Evolutionary conservation across 2,113 vertebrate species (phyloP), one percentile per base, ranked within the genome.

Genomic region (Pteropus alecto): DNA sequence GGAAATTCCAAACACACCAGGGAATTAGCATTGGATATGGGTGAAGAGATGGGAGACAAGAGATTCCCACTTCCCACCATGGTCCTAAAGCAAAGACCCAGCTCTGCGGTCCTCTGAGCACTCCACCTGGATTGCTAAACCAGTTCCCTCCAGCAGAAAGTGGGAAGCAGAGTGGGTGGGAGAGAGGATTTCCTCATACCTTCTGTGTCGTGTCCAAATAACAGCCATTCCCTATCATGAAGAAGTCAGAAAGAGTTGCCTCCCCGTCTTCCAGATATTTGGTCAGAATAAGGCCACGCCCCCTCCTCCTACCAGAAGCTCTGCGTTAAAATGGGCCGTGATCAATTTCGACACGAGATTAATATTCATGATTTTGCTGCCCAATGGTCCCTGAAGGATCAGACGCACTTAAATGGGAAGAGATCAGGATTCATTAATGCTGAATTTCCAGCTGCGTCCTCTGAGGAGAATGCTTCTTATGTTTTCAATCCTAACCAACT

Each of bases 381-480:
- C 77, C 96, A 87, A 16, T 77, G 93, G 94, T 90, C 95, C 95
- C 89, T 95, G 85, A 95, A 97, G 95, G 71, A 94, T 71, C 67
- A 78, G 85, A 81, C 68, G 48, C 61, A 54, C 95, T 94, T 90
- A 94, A 91, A 95, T 93, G 85, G 77, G 71, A 79, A 91, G 68
- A 94, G 38, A 97, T 73, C 81, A 89, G 86, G 92, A 85, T 78
- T 93, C 93, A 86, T 97, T 96, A 94, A 89, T 0, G 51, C 61
- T 33, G 63, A 91, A 93, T 91, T 94, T 96, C 96, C 96, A 97
- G 94, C 97, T 94, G 94, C 8, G 78, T 63, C 96, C 94, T 94
- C 87, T 35, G 35, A 94, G 38, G 30, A 87, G 16, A 63, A 51
- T 21, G 61, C 51, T 77, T 77, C 92, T 61, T 65, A 19, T 82